Base-by-base conservation (phyloP, 2,113 vertebrate species). In the Scomber scombrus region DNA sequence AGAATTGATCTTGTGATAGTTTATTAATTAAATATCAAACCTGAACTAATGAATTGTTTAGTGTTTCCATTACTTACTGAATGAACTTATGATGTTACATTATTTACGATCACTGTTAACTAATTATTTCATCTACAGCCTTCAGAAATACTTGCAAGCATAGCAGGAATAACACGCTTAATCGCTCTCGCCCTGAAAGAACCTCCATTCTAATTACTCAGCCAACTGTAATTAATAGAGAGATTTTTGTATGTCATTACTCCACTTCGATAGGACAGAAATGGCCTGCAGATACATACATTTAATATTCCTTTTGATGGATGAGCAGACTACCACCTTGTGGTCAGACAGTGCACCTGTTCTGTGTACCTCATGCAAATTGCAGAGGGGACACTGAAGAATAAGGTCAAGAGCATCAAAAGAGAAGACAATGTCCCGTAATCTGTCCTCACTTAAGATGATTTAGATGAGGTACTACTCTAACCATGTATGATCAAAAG, bases 11-110 rank as follows among this genome's bases (percentile, higher is more conserved):
- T 85, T 3, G 14, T 11, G 79, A 63, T 75, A 72, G 52, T 75
- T 77, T 52, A 65, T 75, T 12, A 55, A 82, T 75, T 87, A 75
- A 81, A 85, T 65, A 60, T 29, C 21, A 71, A 67, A 76, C 46
- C 11, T 46, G n/a, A 77, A 72, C 56, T 75, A 40, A 21, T 23
- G 47, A 80, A 64, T 69, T 10, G 34, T 40, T 9, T 13, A 45
- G 10, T 77, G 2, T 67, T 67, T 23, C 51, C 7, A 65, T 75
- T 70, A 56, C 11, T 83, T n/a, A 49, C 14, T 77, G 55, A 26
- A 49, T 58, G 14, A 0, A 62, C 7, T 40, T 40, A 40, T 40
- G 45, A 84, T 31, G 55, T 51, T 29, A 43, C 12, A 55, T 61
- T 4, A 63, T 29, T 1, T 23, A 47, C 58, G 64, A 31, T 18